A percentile compares a stretch with the other conserved stretches of the same genome.
These are phyloP conservation scores for Psophia crepitans DNA, from an alignment of 2,113 vertebrate species.

Conservation along the genomic window DNA sequence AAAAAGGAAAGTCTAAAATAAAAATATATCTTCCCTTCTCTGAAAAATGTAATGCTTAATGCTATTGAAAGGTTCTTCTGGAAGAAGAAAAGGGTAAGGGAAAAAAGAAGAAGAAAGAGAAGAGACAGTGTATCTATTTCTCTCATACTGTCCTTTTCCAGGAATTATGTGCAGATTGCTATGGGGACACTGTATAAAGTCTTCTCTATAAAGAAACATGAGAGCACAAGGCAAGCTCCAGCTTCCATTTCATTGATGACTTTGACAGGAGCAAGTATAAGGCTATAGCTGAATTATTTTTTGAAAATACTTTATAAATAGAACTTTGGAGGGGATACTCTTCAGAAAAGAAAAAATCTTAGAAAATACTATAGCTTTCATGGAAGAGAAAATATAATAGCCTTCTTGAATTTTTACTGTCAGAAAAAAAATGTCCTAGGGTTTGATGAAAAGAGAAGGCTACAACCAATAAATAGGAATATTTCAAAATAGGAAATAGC, in stretches of 20 bases:
- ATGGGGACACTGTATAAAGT: not conserved
- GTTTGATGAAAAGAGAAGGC: not conserved
- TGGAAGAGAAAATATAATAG: not conserved
- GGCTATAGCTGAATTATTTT: not conserved
- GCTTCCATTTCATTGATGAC: not conserved
- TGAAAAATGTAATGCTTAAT: not conserved
- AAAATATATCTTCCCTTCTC: not conserved
- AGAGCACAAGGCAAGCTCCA: not conserved
- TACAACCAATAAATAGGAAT: not conserved
- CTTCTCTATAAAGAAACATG: not conserved
- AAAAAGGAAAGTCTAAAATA: not conserved
- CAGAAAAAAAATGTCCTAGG: not conserved
- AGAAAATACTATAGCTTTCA: not conserved
- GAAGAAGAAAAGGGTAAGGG: no score
- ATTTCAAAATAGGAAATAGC: not conserved
- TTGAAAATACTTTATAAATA: not conserved
- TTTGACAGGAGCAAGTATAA: not conserved
- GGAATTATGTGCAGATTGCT: not conserved
- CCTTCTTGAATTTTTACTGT: not conserved
- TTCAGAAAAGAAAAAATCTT: not conserved
- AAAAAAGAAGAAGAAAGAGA: not conserved
- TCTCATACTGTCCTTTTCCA: not conserved
- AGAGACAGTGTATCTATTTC: not conserved
- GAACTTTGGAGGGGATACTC: not conserved
- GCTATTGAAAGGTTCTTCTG: not conserved